A percentile compares a stretch with the other conserved stretches of the same genome.
Evolutionary conservation across 2,113 vertebrate species (phyloP).

Genomic region (Ammodramus savannarum): DNA sequence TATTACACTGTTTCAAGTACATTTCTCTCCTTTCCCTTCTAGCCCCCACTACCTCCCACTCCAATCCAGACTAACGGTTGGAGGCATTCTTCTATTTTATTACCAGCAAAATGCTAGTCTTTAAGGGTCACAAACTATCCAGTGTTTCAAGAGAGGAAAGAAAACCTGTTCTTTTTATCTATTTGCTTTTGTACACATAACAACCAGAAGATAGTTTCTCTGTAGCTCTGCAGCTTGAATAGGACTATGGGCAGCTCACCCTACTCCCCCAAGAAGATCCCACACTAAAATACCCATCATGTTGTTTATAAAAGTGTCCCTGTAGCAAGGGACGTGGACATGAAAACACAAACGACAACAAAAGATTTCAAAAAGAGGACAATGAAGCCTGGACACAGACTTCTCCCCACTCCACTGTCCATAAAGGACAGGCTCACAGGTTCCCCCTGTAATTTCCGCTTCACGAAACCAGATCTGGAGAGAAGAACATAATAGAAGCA

Average conservation of each 20-base stretch:
- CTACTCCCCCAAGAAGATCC: background rate
- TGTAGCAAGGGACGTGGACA: background rate
- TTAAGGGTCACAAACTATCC: constrained; percentile 60
- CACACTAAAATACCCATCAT: background rate
- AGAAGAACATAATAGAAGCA: constrained; percentile 13
- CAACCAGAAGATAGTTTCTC: background rate
- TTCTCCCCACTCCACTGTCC: background rate
- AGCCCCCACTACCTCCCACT: constrained; percentile 14
- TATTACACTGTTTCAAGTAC: constrained; percentile 63
- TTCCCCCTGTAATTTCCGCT: constrained; percentile 5
- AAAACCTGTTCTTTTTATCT: constrained; percentile 23
- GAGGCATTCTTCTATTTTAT: constrained; percentile 48
- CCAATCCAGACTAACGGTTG: constrained; percentile 2
- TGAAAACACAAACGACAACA: background rate
- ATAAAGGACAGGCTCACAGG: constrained; percentile 28
- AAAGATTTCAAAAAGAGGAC: background rate
- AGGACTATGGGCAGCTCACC: background rate
- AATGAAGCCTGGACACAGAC: background rate
- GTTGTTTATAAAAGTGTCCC: background rate
- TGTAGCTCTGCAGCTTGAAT: background rate
- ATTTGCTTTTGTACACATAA: background rate
- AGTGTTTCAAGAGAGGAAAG: constrained; percentile 21
- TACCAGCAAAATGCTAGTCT: constrained; percentile 44
- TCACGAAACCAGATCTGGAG: constrained; percentile 26
- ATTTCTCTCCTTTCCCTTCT: constrained; percentile 39